Conservation (phyloP, 2,113 vertebrate species). For the Electrona antarctica region DNA sequence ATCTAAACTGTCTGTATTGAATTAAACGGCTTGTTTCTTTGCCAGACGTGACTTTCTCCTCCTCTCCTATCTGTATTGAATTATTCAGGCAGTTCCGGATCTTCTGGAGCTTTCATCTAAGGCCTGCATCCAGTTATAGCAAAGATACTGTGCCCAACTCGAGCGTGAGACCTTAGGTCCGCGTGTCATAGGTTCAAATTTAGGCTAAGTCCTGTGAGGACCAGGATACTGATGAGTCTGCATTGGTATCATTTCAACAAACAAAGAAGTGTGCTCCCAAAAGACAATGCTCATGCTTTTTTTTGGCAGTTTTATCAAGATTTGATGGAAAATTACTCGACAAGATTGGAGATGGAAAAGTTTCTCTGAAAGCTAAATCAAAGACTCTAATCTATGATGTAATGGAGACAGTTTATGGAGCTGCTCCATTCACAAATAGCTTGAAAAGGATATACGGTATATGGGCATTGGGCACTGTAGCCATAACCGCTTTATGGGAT, state of each 20-base stretch:
- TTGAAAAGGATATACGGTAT: neutral
- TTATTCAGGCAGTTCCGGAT: conserved; percentile 77
- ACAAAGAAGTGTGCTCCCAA: conserved; percentile 1
- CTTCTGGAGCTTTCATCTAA: conserved; percentile 73
- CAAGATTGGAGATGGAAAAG: too few relatives aligned
- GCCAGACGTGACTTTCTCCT: conserved; percentile 78
- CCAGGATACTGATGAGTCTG: conserved; percentile 4
- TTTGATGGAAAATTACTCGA: conserved; percentile 26
- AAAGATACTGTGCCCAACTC: conserved; percentile 59
- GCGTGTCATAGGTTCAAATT: conserved; percentile 65
- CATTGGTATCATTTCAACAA: conserved; percentile 8
- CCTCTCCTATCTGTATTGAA: conserved; percentile 73
- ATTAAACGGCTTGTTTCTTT: conserved; percentile 70
- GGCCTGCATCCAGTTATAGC: conserved; percentile 68
- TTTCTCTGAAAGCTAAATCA: neutral
- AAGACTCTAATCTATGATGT: conserved; percentile 4
- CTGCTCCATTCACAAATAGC: neutral
- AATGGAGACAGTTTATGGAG: neutral
- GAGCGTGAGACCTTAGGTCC: conserved; percentile 58
- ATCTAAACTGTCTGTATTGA: conserved; percentile 66
- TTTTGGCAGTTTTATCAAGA: conserved; percentile 20
- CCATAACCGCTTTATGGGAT: neutral
- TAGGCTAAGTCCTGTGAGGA: conserved; percentile 47
- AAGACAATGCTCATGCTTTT: conserved; percentile 35
- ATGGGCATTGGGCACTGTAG: neutral